Conservation (phyloP, 2,888 invertebrate genomes). For the Pammene aurita region DNA sequence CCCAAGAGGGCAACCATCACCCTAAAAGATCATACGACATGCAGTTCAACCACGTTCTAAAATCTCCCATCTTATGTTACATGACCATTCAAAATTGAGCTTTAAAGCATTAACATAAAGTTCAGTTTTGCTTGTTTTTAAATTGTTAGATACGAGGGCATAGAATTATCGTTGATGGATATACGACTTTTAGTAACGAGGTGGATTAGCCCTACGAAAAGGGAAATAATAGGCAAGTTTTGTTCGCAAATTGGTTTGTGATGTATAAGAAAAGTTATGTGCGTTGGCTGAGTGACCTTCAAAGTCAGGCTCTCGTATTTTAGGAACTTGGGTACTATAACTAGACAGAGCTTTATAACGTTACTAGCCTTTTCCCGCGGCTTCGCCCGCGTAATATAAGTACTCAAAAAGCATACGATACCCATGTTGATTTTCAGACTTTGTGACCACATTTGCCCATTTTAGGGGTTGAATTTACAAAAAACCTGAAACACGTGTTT, state of each 20-base stretch:
- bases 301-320: not conserved
- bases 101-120: not conserved
- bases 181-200: not conserved
- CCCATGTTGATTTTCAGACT: too few relatives aligned
- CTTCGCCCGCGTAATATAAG: too few relatives aligned
- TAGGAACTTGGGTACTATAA: too few relatives aligned
- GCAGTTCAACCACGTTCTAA: not conserved
- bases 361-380: too few relatives aligned
- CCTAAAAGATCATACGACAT: conserved; percentile 1
- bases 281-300: not conserved
- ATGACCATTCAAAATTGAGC: not conserved
- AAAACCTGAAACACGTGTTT: too few relatives aligned
- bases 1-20: not conserved
- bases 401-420: too few relatives aligned
- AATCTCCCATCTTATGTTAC: not conserved
- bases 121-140: not conserved
- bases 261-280: conserved; percentile 18
- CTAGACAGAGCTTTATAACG: too few relatives aligned
- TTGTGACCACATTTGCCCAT: too few relatives aligned
- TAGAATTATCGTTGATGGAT: not conserved
- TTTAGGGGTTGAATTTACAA: too few relatives aligned
- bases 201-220: not conserved
- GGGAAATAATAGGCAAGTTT: conserved; percentile 16
- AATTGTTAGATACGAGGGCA: not conserved
- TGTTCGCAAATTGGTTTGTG: conserved; percentile 16